phyloP scores from a whole-genome alignment of 2,797 vertebrate genomes.

The Oryzias sinensis region DNA sequence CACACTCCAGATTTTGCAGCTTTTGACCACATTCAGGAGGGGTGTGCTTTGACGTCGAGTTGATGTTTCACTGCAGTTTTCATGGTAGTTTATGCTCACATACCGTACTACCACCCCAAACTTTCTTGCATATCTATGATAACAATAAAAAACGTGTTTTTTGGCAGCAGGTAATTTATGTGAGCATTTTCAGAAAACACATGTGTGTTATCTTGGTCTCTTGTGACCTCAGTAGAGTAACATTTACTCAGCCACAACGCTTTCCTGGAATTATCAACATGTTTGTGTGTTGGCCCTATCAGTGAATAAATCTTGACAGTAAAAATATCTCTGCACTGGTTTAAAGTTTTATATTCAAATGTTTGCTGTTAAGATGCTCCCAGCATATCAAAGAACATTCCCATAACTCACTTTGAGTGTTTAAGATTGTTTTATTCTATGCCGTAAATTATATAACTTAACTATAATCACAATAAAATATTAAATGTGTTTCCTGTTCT shows the following conservation, averaged over 20 bases:
- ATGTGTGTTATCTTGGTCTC: not conserved
- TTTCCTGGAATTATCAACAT: not conserved
- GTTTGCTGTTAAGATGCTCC: slow-evolving; percentile 12
- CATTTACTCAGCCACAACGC: not conserved
- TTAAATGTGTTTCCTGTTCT: not conserved
- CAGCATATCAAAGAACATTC: slow-evolving; percentile 10
- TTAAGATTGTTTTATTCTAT: slow-evolving; percentile 15
- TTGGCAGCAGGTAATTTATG: too few species aligned
- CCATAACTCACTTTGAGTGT: slow-evolving; percentile 15
- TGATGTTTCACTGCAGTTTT: not conserved
- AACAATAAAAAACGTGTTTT: too few species aligned
- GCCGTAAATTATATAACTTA: slow-evolving; percentile 20
- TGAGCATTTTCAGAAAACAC: too few species aligned
- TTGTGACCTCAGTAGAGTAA: not conserved
- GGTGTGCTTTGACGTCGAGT: not conserved
- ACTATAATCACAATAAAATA: slow-evolving; percentile 31
- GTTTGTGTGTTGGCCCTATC: slow-evolving; percentile 2
- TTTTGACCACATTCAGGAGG: not conserved
- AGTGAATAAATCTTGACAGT: slow-evolving; percentile 10
- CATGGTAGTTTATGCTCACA: not conserved
- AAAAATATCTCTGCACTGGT: not conserved
- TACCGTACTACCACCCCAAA: not conserved
- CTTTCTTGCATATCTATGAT: too few species aligned
- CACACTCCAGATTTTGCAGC: slow-evolving; percentile 11
- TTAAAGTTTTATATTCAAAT: not conserved